Evolutionary conservation across 2,888 invertebrate genomes (phyloP).

Genomic region (Diarsia mendica): DNA sequence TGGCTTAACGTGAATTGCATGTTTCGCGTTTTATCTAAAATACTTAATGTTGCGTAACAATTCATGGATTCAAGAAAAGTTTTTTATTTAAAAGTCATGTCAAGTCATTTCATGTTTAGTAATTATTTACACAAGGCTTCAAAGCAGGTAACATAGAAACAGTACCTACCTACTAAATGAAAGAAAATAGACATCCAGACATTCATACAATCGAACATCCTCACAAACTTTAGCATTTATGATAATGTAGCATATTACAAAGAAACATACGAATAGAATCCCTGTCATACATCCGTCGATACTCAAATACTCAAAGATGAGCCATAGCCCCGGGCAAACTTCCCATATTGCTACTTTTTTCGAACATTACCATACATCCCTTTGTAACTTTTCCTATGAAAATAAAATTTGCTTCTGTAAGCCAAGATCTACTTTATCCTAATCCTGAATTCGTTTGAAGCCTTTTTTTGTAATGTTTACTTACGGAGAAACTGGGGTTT

Average conservation of each 20-base stretch:
- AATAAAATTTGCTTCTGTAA: slow-evolving; percentile 50
- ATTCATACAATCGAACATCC: no score
- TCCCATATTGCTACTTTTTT: slow-evolving; percentile 11
- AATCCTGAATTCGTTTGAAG: slow-evolving; percentile 39
- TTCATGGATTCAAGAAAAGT: not conserved
- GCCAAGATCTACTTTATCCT: slow-evolving; percentile 34
- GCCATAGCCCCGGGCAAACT: not conserved
- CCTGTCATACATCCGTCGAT: slow-evolving; percentile 9
- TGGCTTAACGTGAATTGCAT: not conserved
- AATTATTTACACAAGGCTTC: not conserved
- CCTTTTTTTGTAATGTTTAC: slow-evolving; percentile 32
- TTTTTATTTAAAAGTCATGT: not conserved
- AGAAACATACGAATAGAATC: slow-evolving; percentile 13
- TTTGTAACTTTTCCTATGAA: slow-evolving; percentile 34
- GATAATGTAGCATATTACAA: not conserved
- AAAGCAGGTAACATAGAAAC: not conserved
- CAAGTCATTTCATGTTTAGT: no score
- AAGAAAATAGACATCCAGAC: no score
- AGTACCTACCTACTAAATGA: no score
- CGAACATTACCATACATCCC: slow-evolving; percentile 36
- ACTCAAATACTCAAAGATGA: not conserved
- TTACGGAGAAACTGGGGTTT: not conserved
- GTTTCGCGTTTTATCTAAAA: not conserved
- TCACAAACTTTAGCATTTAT: not conserved
- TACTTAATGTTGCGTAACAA: not conserved